Base-by-base conservation (phyloP, 2,888 invertebrate genomes). In the Andricus quercusramuli region DNA sequence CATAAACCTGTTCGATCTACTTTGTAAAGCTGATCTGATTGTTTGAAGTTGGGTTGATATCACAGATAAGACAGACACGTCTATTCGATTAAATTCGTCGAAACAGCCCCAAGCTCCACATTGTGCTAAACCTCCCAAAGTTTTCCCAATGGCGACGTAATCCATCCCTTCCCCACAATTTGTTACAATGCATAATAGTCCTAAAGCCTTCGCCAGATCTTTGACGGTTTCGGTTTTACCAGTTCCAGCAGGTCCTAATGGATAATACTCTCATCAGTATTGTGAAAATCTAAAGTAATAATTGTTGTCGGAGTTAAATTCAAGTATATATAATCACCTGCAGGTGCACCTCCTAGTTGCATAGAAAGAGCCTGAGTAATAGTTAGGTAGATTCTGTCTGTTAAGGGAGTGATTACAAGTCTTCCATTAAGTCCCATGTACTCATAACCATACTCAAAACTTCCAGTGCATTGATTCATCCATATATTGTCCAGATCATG, bases 91-190 rank as follows among this genome's bases (percentile, higher is more conserved):
- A 93, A 98, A 98, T 93, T 98, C 98, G 87, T 98, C 98, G 90
- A 98, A 98, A 91, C 98, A 98, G 2, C 98, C 98, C 98, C 98
- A 98, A 3, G 98, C 98, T 0, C 98, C 98, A 90, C 97, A 97
- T 91, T 97, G 97, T 79, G 96, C 96, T 77, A 97, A 93, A 1
- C 97, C 95, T 0, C 96, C 95, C 8, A 97, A 93, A 84, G 96
- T 97, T 62, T 95, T 95, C 9, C 96, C 96, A 76, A 97, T 95
- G 3, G 98, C 97, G 85, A 96, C 95, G 91, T 96, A 97, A 93
- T 98, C 98, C 97, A 98, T 98, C 25, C 97, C 97, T 93, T 98
- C 98, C 0, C 98, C 98, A 90, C 98, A 98, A 93, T 98, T 97
- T 0, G 98, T 98, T 3, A 97, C 97, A 56, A 97, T 94, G 89